phyloP scores from a whole-genome alignment of 2,888 invertebrate species.

The Rotaria macrura region DNA sequence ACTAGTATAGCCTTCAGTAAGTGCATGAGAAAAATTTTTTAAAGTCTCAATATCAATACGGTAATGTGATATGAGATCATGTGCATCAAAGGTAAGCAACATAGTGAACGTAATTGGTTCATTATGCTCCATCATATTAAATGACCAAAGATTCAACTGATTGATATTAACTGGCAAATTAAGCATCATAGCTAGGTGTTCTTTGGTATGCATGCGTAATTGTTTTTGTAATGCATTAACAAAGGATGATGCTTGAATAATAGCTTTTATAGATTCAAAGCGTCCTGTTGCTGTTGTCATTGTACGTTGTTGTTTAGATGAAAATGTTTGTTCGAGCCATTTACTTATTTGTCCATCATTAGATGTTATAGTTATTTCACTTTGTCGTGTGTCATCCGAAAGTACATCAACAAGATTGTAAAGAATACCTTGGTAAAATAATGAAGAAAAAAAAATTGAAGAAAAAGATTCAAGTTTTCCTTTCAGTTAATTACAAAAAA shows the following conservation, averaged over 20 bases:
- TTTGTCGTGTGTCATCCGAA: background rate
- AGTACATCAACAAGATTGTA: background rate
- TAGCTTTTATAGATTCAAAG: background rate
- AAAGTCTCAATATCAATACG: background rate
- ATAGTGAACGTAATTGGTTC: background rate
- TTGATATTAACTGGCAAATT: background rate
- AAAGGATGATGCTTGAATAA: constrained; percentile 3
- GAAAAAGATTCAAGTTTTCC: background rate
- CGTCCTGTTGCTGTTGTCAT: background rate
- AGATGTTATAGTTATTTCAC: background rate
- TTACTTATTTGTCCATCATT: background rate
- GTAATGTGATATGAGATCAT: background rate
- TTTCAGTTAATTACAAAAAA: background rate
- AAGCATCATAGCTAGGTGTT: background rate
- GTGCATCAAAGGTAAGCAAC: background rate
- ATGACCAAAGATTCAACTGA: background rate
- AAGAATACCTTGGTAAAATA: background rate
- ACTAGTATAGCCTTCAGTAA: background rate
- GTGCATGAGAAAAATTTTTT: background rate
- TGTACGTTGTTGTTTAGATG: background rate
- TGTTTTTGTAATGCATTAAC: background rate
- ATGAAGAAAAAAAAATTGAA: background rate
- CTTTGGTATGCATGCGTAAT: background rate
- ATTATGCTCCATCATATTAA: background rate
- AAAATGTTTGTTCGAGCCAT: background rate